Evolutionary conservation across 2,888 invertebrate species (phyloP), one percentile per base, ranked within the genome.

Genomic region (Augiades crinisus): DNA sequence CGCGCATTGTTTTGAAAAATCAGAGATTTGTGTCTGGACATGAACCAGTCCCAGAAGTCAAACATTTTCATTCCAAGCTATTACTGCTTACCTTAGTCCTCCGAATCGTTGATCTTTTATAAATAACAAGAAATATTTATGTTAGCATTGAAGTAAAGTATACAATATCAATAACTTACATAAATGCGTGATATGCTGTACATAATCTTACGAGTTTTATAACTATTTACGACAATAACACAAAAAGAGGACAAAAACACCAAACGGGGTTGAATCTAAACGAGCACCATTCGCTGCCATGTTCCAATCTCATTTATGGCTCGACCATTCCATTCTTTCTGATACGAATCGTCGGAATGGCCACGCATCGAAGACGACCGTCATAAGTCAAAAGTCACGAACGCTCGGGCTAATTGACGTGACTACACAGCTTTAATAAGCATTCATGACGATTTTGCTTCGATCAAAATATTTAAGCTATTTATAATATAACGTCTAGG

Each of bases 331-430:
- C 72, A 65, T 72, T 71, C 69, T 66, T 63, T 69, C 65, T 72
- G 77, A 83, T 82, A 77, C 62, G 63, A 63, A 79, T 78, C 78
- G 69, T 71, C 62, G 64, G 67, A 70, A 72, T 71, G 59, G 63
- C 72, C 75, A 75, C 78, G 78, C 78, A 71, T 76, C 70, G 78
- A 70, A 81, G 85, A 88, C 81, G 61, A 70, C 77, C 64, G 64
- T 68, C 78, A 82, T 87, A 87, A 88, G 81, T 87, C 87, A 87
- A 72, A 70, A 78, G 88, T 86, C 88, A 89, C 88, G 88, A 86
- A 86, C 67, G 77, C 76, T 80, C 72, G 68, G 66, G 38, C 79
- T 84, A 85, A 87, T 87, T 85, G 87, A 84, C 85, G 82, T 82
- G 78, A 78, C 70, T 77, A 72, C 68, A 70, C 70, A 73, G 68